Conservation (phyloP, 2,797 vertebrate genomes). For the Tapera naevia region DNA sequence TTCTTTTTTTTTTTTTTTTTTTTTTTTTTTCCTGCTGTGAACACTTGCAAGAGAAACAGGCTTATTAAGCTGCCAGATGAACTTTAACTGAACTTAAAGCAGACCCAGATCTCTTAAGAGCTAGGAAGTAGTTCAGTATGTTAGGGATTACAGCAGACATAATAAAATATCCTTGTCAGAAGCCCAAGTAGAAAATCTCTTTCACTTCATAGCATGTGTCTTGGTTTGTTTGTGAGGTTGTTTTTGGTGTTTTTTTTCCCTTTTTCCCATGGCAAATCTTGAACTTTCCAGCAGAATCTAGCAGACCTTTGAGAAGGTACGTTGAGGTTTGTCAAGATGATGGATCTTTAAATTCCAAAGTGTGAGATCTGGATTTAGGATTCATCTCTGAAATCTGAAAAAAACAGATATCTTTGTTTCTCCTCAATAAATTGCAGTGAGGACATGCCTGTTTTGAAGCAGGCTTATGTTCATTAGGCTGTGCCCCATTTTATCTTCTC, state of each 20-base stretch:
- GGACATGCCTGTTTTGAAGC: neutral
- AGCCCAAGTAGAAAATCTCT: conserved; percentile 22
- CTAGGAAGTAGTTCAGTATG: conserved; percentile 14
- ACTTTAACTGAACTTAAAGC: conserved; percentile 44
- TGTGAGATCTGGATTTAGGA: neutral
- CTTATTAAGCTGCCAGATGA: conserved; percentile 25
- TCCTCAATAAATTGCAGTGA: neutral
- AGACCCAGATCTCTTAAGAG: neutral
- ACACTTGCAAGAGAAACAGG: neutral
- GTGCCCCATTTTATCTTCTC: neutral
- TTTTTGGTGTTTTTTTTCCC: neutral
- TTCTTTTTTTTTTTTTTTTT: too few relatives aligned
- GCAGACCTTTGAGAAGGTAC: neutral
- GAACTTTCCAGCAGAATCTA: neutral
- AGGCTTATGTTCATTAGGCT: neutral
- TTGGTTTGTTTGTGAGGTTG: neutral
- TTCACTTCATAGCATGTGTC: conserved; percentile 24
- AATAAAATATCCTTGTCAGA: conserved; percentile 30
- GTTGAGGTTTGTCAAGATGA: neutral
- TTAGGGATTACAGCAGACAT: conserved; percentile 5
- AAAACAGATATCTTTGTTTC: neutral
- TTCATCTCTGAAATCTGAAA: neutral
- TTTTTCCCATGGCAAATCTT: neutral
- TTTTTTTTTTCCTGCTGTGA: neutral
- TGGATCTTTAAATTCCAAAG: neutral